Base-by-base conservation (phyloP, 2,888 invertebrate genomes). In the Dynastes grantii region DNA sequence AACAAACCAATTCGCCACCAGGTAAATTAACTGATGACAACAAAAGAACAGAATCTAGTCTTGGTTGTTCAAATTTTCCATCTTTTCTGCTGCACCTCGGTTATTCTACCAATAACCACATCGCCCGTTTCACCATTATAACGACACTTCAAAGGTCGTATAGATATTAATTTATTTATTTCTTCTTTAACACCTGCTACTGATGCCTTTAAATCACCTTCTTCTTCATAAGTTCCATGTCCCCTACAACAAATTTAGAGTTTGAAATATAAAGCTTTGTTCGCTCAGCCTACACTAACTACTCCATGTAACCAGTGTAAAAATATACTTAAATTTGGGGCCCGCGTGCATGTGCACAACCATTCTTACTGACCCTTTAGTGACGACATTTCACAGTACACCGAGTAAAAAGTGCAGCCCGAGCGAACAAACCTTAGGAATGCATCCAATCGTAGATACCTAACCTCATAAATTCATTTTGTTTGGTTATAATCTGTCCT, bases 61-160 rank as follows among this genome's bases (percentile, higher is more conserved):
- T 93, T 0, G 97, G n/a, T n/a, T n/a, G n/a, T n/a, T n/a, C n/a
- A n/a, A n/a, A n/a, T n/a, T n/a, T 97, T 97, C 98, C 98, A 98
- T 79, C 97, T 91, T 85, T 94, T 95, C 85, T 97, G 96, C 85
- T 97, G 97, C 0, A 99, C 97, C 88, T 98, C 98, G 0, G 95
- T 93, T 40, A 99, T 95, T 70, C 99, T 91, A 0, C 98, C 99
- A 4, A 99, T 96, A 9, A 99, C 94, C 1, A 99, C 97, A 90
- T 99, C 99, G 0, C 99, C 99, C 76, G 99, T 96, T 90, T 98
- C 98, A 8, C 96, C 96, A 80, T 95, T 94, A 87, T 96, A 98
- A 80, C 98, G 93, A 85, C 95, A 95, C 87, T 98, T 98, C 6
- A 98, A 89, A 0, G 99, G 98, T 82, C 94, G 93, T 2, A 99